A percentile compares a stretch with the other conserved stretches of the same genome.
Conservation (phyloP, 2,797 vertebrate species). For the Odontamblyopus rebecca region DNA sequence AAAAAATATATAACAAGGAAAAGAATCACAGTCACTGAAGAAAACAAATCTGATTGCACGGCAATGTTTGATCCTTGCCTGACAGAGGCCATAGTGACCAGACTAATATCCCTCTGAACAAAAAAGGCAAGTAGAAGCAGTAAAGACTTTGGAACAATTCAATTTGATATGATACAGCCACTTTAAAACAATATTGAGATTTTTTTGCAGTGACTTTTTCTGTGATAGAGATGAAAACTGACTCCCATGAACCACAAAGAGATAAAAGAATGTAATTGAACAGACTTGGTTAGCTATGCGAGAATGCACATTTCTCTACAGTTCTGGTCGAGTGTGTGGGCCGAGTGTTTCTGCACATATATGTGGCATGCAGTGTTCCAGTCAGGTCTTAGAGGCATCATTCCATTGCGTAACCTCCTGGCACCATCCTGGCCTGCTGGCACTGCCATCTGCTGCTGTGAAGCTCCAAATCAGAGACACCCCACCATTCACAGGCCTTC, state of each 20-base stretch:
- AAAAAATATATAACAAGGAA: too few relatives aligned
- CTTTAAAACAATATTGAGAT: too few relatives aligned
- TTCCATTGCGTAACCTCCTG: slow-evolving; percentile 81
- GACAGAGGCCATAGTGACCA: too few relatives aligned
- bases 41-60: too few relatives aligned
- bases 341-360: slow-evolving; percentile 69
- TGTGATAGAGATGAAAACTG: not conserved
- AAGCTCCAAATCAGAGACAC: slow-evolving; percentile 62
- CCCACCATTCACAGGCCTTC: slow-evolving; percentile 54
- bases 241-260: not conserved
- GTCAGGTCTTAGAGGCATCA: slow-evolving; percentile 76
- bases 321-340: slow-evolving; percentile 59
- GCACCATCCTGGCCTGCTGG: slow-evolving; percentile 78
- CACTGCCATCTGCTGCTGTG: slow-evolving; percentile 79
- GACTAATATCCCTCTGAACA: too few relatives aligned
- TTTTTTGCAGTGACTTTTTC: too few relatives aligned
- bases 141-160: not conserved
- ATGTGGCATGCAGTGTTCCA: slow-evolving; percentile 69
- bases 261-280: not conserved
- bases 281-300: not conserved
- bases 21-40: too few relatives aligned
- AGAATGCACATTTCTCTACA: slow-evolving; percentile 18
- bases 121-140: not conserved
- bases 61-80: too few relatives aligned
- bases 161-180: too few relatives aligned